Base-by-base conservation (phyloP, 2,888 invertebrate genomes). In the Prenolepis imparis region DNA sequence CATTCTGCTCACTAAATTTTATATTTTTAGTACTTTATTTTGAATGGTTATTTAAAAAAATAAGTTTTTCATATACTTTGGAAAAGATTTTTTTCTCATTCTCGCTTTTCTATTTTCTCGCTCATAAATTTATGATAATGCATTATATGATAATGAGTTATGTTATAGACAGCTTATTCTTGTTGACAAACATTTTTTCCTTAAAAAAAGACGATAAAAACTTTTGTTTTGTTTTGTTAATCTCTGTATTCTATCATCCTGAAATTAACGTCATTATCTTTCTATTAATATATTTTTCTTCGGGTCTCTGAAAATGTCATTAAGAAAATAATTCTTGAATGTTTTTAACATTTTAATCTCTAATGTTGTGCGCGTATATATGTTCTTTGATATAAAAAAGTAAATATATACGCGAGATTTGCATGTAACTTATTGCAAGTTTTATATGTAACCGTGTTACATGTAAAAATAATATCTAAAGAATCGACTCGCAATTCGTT, bases 91-190 rank as follows among this genome's bases (percentile, higher is more conserved):
- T 28, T 64, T 41, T 48, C 64, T 21, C 28, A 28, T 28, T 28
- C 21, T 80, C 61, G 39, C 52, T 59, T 64, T 15, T 21, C 52
- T 63, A 48, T 39, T 28, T 39, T 39, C 52, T 73, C 15, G n/a
- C 44, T 72, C 2, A n/a, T 48, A 18, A 75, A 67, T 18, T 12
- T n/a, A n/a, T 39, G 28, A 55, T 63, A 78, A 84, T 74, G n/a
- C 59, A 41, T 68, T 64, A 70, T 80, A 88, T 41, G 70, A 85
- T 66, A 84, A 67, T 39, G 39, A 57, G 39, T 77, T 61, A 83
- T 32, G 39, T 77, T 61, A 83, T 32, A 57, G 72, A 67, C 74
- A 83, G 32, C 64, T 36, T 4, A 77, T 66, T 77, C 55, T 55
- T 57, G 18, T 12, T 24, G 24, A 8, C 18, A 8, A 48, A 39